Evolutionary conservation across 2,113 vertebrate genomes (phyloP).

Genomic region (Ptyas mucosa): DNA sequence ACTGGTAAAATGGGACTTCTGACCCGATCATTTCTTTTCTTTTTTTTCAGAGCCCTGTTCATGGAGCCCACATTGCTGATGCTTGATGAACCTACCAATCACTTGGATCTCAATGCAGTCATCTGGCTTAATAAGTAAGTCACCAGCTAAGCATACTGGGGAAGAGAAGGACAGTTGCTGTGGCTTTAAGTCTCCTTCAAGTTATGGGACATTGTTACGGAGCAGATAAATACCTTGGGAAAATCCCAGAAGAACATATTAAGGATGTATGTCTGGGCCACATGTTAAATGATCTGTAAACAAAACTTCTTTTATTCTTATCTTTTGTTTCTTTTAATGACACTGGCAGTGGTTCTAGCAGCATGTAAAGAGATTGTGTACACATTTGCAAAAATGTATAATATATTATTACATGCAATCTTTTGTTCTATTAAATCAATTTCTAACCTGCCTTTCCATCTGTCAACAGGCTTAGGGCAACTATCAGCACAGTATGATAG

Average conservation of each 20-base stretch:
- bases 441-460: not conserved
- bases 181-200: not conserved
- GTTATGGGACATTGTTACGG: not conserved
- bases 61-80: conserved; percentile 92
- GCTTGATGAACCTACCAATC: conserved; percentile 93
- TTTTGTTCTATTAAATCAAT: not conserved
- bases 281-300: not conserved
- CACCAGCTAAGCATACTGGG: rapidly evolving
- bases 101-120: conserved; percentile 91
- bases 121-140: conserved; percentile 94
- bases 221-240: not conserved
- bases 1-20: not conserved
- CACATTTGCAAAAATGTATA: not conserved
- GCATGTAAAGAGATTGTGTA: not conserved
- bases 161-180: not conserved
- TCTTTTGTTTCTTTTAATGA: not conserved
- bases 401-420: not conserved
- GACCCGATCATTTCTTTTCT: not conserved
- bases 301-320: not conserved
- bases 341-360: not conserved
- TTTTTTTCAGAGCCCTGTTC: conserved; percentile 79
- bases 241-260: not conserved
- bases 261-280: not conserved
- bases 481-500: not conserved
- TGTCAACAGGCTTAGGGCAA: not conserved